Conservation (phyloP, 2,797 vertebrate genomes). For the Leucoraja ocellata region DNA sequence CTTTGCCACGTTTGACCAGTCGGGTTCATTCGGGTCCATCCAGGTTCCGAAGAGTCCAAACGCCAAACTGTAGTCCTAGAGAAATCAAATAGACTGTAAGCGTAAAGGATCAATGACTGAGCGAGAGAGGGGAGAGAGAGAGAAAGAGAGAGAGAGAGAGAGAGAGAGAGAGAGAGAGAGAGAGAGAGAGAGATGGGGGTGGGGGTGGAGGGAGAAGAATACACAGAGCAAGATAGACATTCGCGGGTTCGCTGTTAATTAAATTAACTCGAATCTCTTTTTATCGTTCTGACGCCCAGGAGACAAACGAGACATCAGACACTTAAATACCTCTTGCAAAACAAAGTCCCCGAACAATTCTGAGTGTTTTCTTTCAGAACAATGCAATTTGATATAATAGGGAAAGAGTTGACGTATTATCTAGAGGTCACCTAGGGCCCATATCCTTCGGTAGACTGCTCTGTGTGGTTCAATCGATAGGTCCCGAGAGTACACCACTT, state of each 20-base stretch:
- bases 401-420: background rate
- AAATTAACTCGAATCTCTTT: conserved; percentile 1
- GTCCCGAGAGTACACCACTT: background rate
- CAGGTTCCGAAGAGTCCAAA: conserved; percentile 65
- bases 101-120: background rate
- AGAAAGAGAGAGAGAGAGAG: background rate
- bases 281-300: background rate
- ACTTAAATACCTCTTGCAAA: background rate
- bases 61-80: conserved; percentile 50
- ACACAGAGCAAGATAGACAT: background rate
- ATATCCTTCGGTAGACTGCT: too few relatives aligned
- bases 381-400: conserved; percentile 5
- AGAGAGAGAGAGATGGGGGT: too few relatives aligned
- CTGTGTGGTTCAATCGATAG: too few relatives aligned
- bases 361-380: background rate
- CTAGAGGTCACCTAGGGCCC: too few relatives aligned
- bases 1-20: conserved; percentile 85
- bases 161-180: background rate
- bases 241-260: conserved; percentile 20
- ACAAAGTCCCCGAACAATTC: background rate
- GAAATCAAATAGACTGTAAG: conserved; percentile 5
- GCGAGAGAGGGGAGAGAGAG: background rate
- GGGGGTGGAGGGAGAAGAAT: background rate
- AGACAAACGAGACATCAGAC: conserved; percentile 8
- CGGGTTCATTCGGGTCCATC: conserved; percentile 93